phyloP scores from a whole-genome alignment of 2,113 vertebrate genomes.

The Triplophysa dalaica region DNA sequence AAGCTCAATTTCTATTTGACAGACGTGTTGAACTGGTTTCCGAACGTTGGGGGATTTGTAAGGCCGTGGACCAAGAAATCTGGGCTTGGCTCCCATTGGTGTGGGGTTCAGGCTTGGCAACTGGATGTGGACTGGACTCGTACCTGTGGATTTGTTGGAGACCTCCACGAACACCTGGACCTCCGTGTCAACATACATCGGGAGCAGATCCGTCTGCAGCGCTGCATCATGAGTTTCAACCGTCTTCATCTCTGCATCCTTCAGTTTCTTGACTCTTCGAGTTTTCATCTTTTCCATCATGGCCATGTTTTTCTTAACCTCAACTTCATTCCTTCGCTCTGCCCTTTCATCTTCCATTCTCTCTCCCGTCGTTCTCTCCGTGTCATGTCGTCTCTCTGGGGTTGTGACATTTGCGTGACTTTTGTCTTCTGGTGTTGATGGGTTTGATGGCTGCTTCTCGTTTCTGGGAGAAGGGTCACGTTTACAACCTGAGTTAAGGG shows the following conservation, averaged over 20 bases:
- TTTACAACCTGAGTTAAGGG: slow-evolving; percentile 10
- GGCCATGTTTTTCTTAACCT: neutral
- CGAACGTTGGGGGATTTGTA: slow-evolving; percentile 39
- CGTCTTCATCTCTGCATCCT: slow-evolving; percentile 75
- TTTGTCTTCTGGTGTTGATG: neutral
- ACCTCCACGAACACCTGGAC: slow-evolving; percentile 79
- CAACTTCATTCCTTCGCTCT: slow-evolving; percentile 6
- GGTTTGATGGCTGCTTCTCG: neutral
- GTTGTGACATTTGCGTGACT: neutral
- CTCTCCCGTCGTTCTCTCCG: neutral
- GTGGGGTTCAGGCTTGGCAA: slow-evolving; percentile 15
- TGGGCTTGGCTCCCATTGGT: neutral
- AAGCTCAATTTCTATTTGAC: slow-evolving; percentile 65
- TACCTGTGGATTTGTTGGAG: slow-evolving; percentile 73
- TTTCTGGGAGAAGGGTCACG: neutral
- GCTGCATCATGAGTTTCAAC: slow-evolving; percentile 1
- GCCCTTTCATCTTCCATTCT: neutral
- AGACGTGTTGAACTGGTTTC: slow-evolving; percentile 58
- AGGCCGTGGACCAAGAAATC: neutral
- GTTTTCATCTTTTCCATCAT: neutral
- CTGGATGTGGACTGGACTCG: slow-evolving; percentile 74
- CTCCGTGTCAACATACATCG: slow-evolving; percentile 70
- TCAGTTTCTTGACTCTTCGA: slow-evolving; percentile 37
- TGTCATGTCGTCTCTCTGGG: slow-evolving; percentile 32
- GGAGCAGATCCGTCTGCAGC: slow-evolving; percentile 43